phyloP scores from a whole-genome alignment of 2,888 invertebrate genomes.

The Perdita meconis region DNA sequence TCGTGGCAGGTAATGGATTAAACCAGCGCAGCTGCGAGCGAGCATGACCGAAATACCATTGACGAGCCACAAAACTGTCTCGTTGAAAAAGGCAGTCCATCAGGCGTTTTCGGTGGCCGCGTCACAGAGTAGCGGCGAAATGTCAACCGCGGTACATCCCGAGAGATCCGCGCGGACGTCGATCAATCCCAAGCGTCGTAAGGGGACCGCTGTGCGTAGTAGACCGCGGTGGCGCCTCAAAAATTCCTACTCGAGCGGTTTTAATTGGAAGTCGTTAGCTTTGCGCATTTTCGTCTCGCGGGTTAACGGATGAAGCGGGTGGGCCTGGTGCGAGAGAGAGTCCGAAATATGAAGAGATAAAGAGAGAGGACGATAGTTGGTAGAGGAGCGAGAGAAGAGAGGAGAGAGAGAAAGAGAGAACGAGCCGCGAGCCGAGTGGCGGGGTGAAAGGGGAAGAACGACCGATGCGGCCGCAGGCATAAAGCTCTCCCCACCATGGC shows the following conservation, averaged over 20 bases:
- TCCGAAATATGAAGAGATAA: slow-evolving; percentile 2
- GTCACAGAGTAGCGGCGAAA: neutral
- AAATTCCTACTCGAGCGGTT: slow-evolving; percentile 84
- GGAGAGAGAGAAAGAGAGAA: slow-evolving; percentile 41
- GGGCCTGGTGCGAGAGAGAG: slow-evolving; percentile 40
- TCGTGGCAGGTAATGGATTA: too few relatives aligned
- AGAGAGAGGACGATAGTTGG: slow-evolving; percentile 39
- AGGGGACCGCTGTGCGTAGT: slow-evolving; percentile 36
- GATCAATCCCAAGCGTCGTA: slow-evolving; percentile 27
- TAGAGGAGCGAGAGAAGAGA: slow-evolving; percentile 38
- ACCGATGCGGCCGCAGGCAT: slow-evolving; percentile 69
- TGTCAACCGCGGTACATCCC: neutral
- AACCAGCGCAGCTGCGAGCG: too few relatives aligned
- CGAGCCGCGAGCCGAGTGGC: slow-evolving; percentile 28
- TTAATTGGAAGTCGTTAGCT: slow-evolving; percentile 87
- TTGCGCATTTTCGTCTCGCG: slow-evolving; percentile 86
- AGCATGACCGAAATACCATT: too few relatives aligned
- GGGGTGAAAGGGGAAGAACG: slow-evolving; percentile 65
- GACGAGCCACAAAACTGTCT: too few relatives aligned
- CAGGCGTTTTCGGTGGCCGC: too few relatives aligned
- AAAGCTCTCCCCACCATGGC: slow-evolving; percentile 69
- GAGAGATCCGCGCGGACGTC: neutral
- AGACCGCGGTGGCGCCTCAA: slow-evolving; percentile 57
- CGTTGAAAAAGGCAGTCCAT: too few relatives aligned
- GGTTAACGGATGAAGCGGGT: slow-evolving; percentile 75